Evolutionary conservation across 2,113 vertebrate species (phyloP).

Genomic region (Zapornia atra): DNA sequence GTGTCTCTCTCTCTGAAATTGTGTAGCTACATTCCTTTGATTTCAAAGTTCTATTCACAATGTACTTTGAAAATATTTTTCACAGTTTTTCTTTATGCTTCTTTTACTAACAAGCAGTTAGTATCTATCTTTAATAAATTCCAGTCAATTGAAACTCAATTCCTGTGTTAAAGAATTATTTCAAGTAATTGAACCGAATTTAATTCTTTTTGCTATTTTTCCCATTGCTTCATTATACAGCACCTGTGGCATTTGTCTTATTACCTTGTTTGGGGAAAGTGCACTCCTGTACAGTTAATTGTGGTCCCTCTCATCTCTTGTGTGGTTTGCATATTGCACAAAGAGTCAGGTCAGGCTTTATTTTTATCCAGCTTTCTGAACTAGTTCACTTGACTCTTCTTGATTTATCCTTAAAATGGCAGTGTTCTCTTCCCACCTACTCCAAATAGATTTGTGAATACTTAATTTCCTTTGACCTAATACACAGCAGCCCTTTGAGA

Average conservation of each 20-base stretch:
- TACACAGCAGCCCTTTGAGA: not conserved
- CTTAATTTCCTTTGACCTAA: not conserved
- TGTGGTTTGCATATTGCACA: not conserved
- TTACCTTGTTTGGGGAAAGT: not conserved
- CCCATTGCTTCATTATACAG: not conserved
- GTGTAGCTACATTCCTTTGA: not conserved
- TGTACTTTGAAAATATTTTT: not conserved
- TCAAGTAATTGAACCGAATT: not conserved
- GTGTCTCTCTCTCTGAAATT: not conserved
- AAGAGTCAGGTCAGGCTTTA: not conserved
- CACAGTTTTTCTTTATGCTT: not conserved
- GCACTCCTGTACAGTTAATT: not conserved
- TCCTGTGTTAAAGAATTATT: not conserved
- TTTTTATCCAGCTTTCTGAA: conserved; percentile 7
- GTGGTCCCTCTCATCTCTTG: not conserved
- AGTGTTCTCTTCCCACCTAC: not conserved
- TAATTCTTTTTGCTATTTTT: not conserved
- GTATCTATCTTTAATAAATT: not conserved
- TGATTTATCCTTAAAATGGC: not conserved
- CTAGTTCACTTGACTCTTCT: not conserved
- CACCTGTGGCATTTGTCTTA: not conserved
- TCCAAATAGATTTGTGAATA: not conserved
- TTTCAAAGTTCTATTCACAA: not conserved
- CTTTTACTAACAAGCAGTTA: not conserved
- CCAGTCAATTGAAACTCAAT: not conserved